A percentile compares a stretch with the other conserved stretches of the same genome.
Conservation (phyloP, 1,140 invertebrate genomes). For the Lordiphosa collinella region DNA sequence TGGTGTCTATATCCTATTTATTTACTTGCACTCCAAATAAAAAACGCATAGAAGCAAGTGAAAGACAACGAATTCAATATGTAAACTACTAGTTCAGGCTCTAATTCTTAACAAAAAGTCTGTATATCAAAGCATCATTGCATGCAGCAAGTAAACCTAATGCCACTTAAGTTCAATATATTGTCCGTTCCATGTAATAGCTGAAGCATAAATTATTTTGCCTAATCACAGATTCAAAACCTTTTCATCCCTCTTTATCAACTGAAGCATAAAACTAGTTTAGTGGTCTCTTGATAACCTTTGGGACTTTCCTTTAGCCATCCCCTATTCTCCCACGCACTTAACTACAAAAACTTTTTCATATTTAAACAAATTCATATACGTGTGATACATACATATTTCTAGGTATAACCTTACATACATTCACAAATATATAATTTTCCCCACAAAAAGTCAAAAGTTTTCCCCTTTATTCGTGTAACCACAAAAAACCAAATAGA, state of each 20-base stretch:
- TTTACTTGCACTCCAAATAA: no score
- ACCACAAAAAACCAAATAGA: slow-evolving; percentile 10
- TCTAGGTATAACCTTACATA: slow-evolving; percentile 3
- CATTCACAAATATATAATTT: slow-evolving; percentile 33
- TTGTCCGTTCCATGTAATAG: no score
- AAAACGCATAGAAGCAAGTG: no score
- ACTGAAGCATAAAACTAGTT: slow-evolving; percentile 68
- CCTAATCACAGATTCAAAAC: slow-evolving; percentile 41
- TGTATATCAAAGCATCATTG: no score
- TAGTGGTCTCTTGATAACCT: no score
- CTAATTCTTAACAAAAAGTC: no score
- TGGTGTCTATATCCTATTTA: no score
- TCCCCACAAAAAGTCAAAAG: slow-evolving; percentile 53
- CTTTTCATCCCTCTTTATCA: slow-evolving; percentile 16
- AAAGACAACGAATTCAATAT: no score
- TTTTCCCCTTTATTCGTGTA: slow-evolving; percentile 63
- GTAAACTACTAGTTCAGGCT: no score
- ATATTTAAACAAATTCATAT: slow-evolving; percentile 39
- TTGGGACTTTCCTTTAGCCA: no score
- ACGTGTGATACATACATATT: slow-evolving; percentile 20
- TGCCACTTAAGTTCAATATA: no score
- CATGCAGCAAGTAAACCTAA: no score
- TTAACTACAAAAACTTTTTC: slow-evolving; percentile 26
- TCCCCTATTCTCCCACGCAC: neutral
- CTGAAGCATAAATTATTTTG: slow-evolving; percentile 26